Conservation (phyloP, 2,113 vertebrate species). For the Pseudorasbora parva region DNA sequence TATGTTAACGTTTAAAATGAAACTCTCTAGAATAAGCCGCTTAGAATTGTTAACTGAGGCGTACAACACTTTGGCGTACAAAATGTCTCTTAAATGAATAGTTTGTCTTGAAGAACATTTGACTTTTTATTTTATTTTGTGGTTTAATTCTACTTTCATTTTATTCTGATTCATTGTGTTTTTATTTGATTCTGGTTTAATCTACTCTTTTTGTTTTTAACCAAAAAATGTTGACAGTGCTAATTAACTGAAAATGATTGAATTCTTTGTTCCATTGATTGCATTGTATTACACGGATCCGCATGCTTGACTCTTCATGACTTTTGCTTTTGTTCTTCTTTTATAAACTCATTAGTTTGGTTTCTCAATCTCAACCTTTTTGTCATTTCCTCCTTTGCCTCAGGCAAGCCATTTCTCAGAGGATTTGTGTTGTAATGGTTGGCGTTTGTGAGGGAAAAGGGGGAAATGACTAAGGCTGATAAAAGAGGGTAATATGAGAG, state of each 20-base stretch:
- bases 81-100: neutral
- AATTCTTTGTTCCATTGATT: constrained; percentile 8
- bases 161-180: too few species aligned
- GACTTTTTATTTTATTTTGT: neutral
- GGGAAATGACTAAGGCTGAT: constrained; percentile 12
- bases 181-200: neutral
- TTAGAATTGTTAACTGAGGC: neutral
- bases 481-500: neutral
- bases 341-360: constrained; percentile 41
- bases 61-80: neutral
- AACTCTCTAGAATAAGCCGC: neutral
- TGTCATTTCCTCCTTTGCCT: constrained; percentile 29
- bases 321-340: constrained; percentile 35
- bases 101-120: neutral
- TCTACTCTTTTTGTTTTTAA: neutral
- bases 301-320: constrained; percentile 48
- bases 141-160: neutral
- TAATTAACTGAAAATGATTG: neutral
- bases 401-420: constrained; percentile 45
- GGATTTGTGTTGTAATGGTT: constrained; percentile 6
- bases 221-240: neutral
- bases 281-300: constrained; percentile 48
- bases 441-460: neutral
- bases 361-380: constrained; percentile 22
- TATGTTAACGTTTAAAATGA: neutral